These are phyloP conservation scores for Scaptodrosophila lebanonensis DNA, from an alignment of 1,140 invertebrate species.

Conservation along the genomic window DNA sequence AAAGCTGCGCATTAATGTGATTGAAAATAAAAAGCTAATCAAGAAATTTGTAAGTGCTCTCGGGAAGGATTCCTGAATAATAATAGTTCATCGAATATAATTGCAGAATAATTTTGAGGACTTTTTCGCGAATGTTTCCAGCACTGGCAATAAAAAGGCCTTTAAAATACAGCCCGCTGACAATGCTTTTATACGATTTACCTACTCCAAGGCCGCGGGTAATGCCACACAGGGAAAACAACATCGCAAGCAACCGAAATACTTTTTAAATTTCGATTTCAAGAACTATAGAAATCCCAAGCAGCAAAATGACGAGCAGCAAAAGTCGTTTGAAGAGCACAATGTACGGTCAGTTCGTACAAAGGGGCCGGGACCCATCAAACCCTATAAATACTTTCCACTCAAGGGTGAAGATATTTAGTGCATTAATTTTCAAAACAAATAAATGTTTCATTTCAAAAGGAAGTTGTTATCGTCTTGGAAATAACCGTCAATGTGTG, in stretches of 20 bases:
- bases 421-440: not conserved
- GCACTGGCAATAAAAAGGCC: not conserved
- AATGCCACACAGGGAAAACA: not conserved
- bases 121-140: too few relatives aligned
- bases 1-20: too few relatives aligned
- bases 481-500: conserved; percentile 5
- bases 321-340: conserved; percentile 4
- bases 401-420: conserved; percentile 35
- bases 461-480: too few relatives aligned
- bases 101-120: too few relatives aligned
- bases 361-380: not conserved
- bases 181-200: conserved; percentile 16
- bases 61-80: too few relatives aligned
- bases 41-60: conserved; percentile 23
- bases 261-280: conserved; percentile 36
- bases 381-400: conserved; percentile 22
- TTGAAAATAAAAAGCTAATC: not conserved
- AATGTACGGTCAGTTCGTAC: not conserved
- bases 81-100: too few relatives aligned
- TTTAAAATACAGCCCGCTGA: conserved; percentile 26
- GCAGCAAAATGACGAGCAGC: not conserved
- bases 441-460: too few relatives aligned
- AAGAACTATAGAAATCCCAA: conserved; percentile 18
- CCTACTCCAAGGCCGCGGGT: not conserved
- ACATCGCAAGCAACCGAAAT: not conserved